Evolutionary conservation across 2,113 vertebrate species (phyloP).

Genomic region (Elachura formosa): DNA sequence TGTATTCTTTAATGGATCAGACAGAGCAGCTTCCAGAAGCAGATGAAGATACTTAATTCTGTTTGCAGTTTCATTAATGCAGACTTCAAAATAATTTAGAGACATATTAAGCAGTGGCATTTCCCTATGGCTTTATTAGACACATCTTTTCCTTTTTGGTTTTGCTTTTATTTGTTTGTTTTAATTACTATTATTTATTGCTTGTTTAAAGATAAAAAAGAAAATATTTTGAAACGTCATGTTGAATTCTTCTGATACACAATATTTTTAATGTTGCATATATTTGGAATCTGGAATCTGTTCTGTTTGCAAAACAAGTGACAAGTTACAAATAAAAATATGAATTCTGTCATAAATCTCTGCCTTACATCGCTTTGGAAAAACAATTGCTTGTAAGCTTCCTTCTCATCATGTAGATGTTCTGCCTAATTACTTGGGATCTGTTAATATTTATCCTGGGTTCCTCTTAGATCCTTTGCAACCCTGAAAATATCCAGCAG

Average conservation of each 20-base stretch:
- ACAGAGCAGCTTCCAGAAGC: not conserved
- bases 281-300: not conserved
- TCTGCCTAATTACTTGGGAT: not conserved
- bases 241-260: not conserved
- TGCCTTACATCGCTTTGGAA: not conserved
- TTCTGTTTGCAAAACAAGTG: not conserved
- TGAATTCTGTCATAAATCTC: not conserved
- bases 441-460: constrained; percentile 25
- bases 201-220: not conserved
- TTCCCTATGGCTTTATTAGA: not conserved
- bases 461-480: constrained; percentile 17
- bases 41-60: constrained; percentile 20
- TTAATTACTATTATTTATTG: not conserved
- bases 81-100: constrained; percentile 36
- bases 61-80: constrained; percentile 24
- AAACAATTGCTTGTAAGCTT: not conserved
- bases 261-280: not conserved
- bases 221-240: rapidly evolving
- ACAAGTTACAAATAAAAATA: not conserved
- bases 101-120: not conserved
- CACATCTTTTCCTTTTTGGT: not conserved
- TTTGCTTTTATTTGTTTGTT: not conserved
- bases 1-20: constrained; percentile 1
- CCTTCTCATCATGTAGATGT: not conserved
- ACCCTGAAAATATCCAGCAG: not conserved